Conservation (phyloP, 2,113 vertebrate genomes). For the Marcusenius ussheri region DNA sequence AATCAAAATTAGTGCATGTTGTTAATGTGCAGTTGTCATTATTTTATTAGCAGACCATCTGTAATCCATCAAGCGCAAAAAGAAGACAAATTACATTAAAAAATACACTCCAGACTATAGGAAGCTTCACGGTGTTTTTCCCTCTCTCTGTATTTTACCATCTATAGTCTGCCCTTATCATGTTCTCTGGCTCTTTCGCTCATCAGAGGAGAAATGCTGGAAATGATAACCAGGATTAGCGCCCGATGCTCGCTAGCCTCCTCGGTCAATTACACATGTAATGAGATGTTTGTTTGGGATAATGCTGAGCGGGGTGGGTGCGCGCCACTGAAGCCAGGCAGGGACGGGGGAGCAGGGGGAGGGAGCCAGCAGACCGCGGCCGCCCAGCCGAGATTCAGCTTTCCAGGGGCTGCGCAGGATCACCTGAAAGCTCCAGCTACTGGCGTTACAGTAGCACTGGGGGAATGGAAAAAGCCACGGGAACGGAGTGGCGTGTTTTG, state of each 20-base stretch:
- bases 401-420: slow-evolving; percentile 55
- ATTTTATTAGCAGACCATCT: slow-evolving; percentile 63
- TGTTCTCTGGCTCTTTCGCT: slow-evolving; percentile 43
- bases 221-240: slow-evolving; percentile 61
- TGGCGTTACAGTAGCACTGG: slow-evolving; percentile 32
- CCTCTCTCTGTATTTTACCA: slow-evolving; percentile 18
- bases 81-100: background rate
- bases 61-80: slow-evolving; percentile 29
- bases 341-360: slow-evolving; percentile 19
- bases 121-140: slow-evolving; percentile 44
- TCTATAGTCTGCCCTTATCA: slow-evolving; percentile 38
- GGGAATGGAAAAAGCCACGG: slow-evolving; percentile 72
- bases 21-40: slow-evolving; percentile 61
- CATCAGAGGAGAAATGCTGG: slow-evolving; percentile 56
- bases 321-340: slow-evolving; percentile 42
- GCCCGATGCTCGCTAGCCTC: slow-evolving; percentile 56
- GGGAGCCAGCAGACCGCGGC: background rate
- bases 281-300: slow-evolving; percentile 72
- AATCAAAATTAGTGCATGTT: slow-evolving; percentile 43
- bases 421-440: slow-evolving; percentile 30
- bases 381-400: slow-evolving; percentile 34
- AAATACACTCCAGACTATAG: slow-evolving; percentile 54
- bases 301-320: slow-evolving; percentile 57
- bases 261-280: slow-evolving; percentile 67
- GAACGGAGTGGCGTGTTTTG: slow-evolving; percentile 67